Evolutionary conservation across 1,140 invertebrate species (phyloP), one percentile per base, ranked within the genome.

Genomic region (Globodera ellingtonae): DNA sequence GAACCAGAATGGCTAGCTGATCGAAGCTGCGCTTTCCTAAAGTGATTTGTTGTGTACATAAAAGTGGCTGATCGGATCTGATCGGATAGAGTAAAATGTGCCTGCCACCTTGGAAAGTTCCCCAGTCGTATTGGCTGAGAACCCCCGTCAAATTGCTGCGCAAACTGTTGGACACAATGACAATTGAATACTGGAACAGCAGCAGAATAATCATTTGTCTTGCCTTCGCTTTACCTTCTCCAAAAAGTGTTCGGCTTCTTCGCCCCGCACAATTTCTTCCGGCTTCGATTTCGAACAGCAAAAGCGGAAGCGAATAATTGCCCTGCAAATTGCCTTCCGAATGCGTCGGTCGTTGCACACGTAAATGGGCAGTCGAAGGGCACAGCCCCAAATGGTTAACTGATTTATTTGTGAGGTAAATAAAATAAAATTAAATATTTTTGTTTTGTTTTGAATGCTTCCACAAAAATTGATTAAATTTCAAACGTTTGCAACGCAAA

Each of bases 81-180:
- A 5, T 15, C 56, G 15, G 18, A 5, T 71, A 5, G 48, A 71
- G 10, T 73, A 6, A 9, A 9, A 13, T 15, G 6, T n/a, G n/a
- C n/a, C n/a, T 67, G 13, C 9, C 62, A 69, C 66, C 72, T 79
- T 84, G 72, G 56, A 72, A 72, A n/a, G 62, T 72, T 65, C 59
- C 48, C 75, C 59, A 66, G 24, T 78, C 82, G 47, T 65, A 50
- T 50, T 88, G 75, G 66, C 75, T 86, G 18, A 86, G 59, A 13
- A 76, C 78, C 4, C 72, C 82, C 50, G 85, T 86, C 46, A 86
- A 67, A 82, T 86, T 86, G 70, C 81, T 84, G 52, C 87, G 69
- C 35, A 86, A 72, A 77, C 85, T 86, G 71, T 86, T 86, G 0
- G 85, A 86, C 24, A 86, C 85, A 52, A 88, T 87, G 13, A 87